A percentile compares a stretch with the other conserved stretches of the same genome.
phyloP scores from a whole-genome alignment of 2,113 vertebrate genomes.

The Machaerirhynchus nigripectus region DNA sequence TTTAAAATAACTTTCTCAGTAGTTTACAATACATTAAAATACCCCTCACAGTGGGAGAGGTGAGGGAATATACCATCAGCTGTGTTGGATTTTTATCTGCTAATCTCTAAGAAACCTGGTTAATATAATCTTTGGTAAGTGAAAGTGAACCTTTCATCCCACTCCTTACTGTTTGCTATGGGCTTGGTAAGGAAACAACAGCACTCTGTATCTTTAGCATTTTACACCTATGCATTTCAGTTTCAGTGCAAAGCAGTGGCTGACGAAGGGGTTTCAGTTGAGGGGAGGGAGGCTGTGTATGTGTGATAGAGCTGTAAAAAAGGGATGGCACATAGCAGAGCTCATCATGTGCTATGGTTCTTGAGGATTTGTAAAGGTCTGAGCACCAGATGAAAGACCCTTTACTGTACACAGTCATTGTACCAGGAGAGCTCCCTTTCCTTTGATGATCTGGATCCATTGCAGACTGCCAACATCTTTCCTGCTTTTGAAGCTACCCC shows the following conservation, averaged over 20 bases:
- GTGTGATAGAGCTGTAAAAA: not conserved
- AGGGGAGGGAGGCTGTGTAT: not conserved
- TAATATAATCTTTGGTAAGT: not conserved
- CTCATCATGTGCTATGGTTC: not conserved
- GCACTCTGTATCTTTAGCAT: not conserved
- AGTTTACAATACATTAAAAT: not conserved
- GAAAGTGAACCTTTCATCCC: not conserved
- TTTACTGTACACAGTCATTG: not conserved
- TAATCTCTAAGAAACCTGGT: not conserved
- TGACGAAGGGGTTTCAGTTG: not conserved
- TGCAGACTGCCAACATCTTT: not conserved
- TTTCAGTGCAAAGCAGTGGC: not conserved
- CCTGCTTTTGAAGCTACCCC: not conserved
- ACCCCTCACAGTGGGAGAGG: not conserved
- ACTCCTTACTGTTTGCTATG: not conserved
- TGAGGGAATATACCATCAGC: not conserved
- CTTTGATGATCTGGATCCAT: not conserved
- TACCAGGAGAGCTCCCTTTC: not conserved
- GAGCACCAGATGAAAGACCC: not conserved
- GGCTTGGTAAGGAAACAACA: not conserved
- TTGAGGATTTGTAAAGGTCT: not conserved
- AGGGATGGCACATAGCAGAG: not conserved
- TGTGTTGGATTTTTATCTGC: not conserved
- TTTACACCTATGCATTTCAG: not conserved
- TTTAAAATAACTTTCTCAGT: constrained; percentile 26